phyloP scores from a whole-genome alignment of 2,113 vertebrate genomes.

The Spheniscus mendiculus region DNA sequence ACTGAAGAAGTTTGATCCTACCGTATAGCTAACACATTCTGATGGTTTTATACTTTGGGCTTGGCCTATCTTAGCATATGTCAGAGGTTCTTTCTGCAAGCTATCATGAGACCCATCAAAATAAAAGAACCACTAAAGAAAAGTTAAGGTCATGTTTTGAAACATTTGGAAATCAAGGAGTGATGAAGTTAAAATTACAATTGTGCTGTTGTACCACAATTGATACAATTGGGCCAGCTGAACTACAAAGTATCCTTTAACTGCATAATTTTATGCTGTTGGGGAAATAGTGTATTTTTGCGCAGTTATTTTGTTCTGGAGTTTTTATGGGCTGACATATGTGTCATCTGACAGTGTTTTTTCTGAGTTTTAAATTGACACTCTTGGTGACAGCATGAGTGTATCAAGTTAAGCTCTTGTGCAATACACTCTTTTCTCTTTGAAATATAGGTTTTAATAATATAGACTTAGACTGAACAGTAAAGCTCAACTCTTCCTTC shows the following conservation, averaged over 20 bases:
- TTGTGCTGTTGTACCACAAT: neutral
- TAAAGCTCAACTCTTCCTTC: neutral
- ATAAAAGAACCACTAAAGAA: neutral
- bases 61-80: neutral
- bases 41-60: neutral
- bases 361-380: neutral
- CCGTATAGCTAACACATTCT: neutral
- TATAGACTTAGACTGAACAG: neutral
- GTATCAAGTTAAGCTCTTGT: neutral
- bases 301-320: neutral
- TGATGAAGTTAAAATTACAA: neutral
- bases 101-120: neutral
- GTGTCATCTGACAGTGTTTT: neutral
- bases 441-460: slow-evolving; percentile 7
- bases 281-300: neutral
- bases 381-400: neutral
- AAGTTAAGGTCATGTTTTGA: neutral
- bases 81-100: neutral
- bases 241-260: neutral
- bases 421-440: neutral
- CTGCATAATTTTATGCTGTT: neutral
- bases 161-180: neutral
- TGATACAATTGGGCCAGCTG: neutral
- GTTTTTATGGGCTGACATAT: neutral
- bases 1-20: neutral